A percentile compares a stretch with the other conserved stretches of the same genome.
phyloP scores from a whole-genome alignment of 2,797 vertebrate species.

The Carapus acus region DNA sequence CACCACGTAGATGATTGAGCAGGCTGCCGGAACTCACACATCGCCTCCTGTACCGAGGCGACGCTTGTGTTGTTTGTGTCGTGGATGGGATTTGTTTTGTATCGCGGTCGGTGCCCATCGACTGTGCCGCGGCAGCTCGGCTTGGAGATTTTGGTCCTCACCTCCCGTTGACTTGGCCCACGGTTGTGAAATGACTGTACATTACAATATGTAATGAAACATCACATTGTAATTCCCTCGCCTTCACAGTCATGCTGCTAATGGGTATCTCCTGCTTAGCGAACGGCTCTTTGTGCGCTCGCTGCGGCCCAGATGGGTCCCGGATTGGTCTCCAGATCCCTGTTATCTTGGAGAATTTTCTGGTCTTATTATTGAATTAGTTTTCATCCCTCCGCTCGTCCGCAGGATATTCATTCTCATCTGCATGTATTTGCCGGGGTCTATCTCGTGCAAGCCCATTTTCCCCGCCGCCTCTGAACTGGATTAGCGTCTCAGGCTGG shows the following conservation, averaged over 20 bases:
- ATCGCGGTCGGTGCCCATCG: no score
- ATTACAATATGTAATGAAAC: background rate
- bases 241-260: conserved; percentile 43
- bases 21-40: no score
- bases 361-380: conserved; percentile 71
- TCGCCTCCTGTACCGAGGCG: no score
- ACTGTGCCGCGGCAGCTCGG: background rate
- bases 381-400: conserved; percentile 66
- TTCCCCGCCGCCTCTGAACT: conserved; percentile 62
- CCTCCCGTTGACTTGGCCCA: no score
- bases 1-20: no score
- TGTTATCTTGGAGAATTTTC: conserved; percentile 65
- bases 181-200: background rate
- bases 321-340: conserved; percentile 61
- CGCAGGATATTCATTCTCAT: conserved; percentile 66
- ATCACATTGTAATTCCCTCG: conserved; percentile 1
- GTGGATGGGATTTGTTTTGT: no score
- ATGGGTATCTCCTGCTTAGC: conserved; percentile 40
- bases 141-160: no score
- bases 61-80: no score
- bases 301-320: conserved; percentile 58
- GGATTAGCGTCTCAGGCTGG: conserved; percentile 66
- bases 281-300: conserved; percentile 29
- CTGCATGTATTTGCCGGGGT: conserved; percentile 62
- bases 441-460: conserved; percentile 64